Conservation (phyloP, 2,888 invertebrate species). For the Hypolimnas misippus region DNA sequence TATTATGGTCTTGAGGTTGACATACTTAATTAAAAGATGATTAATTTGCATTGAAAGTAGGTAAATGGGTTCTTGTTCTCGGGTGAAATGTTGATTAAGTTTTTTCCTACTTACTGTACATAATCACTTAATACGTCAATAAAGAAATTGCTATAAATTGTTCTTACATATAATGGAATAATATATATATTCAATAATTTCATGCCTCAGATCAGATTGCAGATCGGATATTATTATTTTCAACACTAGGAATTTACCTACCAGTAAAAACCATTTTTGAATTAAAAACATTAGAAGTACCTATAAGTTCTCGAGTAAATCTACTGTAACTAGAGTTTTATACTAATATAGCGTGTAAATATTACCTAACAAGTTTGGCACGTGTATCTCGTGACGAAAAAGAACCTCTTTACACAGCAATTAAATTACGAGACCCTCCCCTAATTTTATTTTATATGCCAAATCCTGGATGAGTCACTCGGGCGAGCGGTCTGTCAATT, state of each 20-base stretch:
- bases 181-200: too few relatives aligned
- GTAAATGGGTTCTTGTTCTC: not conserved
- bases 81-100: not conserved
- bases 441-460: slow-evolving; percentile 39
- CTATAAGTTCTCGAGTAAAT: too few relatives aligned
- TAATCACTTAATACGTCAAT: not conserved
- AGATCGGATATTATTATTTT: too few relatives aligned
- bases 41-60: slow-evolving; percentile 4
- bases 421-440: slow-evolving; percentile 36
- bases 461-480: slow-evolving; percentile 50
- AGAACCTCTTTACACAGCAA: slow-evolving; percentile 30
- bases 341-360: too few relatives aligned
- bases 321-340: too few relatives aligned
- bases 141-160: too few relatives aligned
- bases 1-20: not conserved
- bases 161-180: too few relatives aligned
- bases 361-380: not conserved
- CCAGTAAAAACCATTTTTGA: too few relatives aligned
- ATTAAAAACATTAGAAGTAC: too few relatives aligned
- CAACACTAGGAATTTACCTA: too few relatives aligned
- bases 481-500: slow-evolving; percentile 54
- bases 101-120: not conserved
- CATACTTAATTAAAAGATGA: slow-evolving; percentile 1
- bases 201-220: too few relatives aligned
- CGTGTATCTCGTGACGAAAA: slow-evolving; percentile 19